Evolutionary conservation across 2,113 vertebrate species (phyloP), one percentile per base, ranked within the genome.

Genomic region (Vulpes vulpes): DNA sequence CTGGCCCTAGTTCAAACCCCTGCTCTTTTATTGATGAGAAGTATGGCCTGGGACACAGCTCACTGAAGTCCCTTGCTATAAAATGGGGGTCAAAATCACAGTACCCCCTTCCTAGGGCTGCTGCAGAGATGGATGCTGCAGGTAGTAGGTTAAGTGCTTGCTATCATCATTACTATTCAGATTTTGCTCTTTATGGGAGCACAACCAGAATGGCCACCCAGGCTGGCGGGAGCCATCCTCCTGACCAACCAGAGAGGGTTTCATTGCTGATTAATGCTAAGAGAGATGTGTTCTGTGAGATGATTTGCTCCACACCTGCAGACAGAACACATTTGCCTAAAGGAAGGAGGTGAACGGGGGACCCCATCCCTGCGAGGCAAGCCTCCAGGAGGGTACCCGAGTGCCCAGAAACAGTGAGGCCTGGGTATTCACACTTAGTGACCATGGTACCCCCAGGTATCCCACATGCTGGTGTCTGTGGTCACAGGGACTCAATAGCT

Each of bases 381-480:
- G 60, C 8, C 9, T 9, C 8, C 0, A 1, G 51, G 57, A n/a
- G 11, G 17, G 10, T 74, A 22, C 2, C 38, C 7, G 3, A 22
- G 5, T 30, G 35, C 9, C 43, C 38, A 27, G 64, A 62, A 67
- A 80, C 25, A 38, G 9, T 2, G 64, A 78, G 78, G 20, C 17
- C 62, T 71, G 12, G 16, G 15, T 59, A 62, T 15, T 86, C 38
- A 74, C 27, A 15, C 6, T 20, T 69, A 76, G 6, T 17, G 89
- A 35, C 17, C 4, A 20, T 14, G 22, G 17, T 12, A n/a, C 27
- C 71, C 22, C 57, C 25, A 60, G 20, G 88, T 10, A 27, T 30
- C 30, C 27, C 57, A 11, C 3, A 0, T 7, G 15, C 59, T 79
- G 22, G 12, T 51, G n/a, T 38, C n/a, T 11, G 30, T 1, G 6